phyloP scores from a whole-genome alignment of 2,113 vertebrate species.

The Dasyornis broadbenti region DNA sequence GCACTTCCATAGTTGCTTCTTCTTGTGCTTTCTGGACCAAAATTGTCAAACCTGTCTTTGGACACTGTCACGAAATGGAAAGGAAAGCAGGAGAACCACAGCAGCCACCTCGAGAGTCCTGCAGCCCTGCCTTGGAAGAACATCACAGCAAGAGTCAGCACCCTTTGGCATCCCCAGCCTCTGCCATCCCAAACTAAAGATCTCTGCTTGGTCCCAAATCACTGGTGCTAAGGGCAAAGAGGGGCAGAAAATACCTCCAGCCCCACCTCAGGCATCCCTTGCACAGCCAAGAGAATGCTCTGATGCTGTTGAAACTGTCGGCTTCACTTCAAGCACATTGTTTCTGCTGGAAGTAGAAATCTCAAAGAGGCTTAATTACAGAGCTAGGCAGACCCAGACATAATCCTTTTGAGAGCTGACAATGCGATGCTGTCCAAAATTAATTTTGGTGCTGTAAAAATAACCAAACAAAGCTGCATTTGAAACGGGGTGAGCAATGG shows the following conservation, averaged over 20 bases:
- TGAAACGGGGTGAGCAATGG: neutral
- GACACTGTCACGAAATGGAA: neutral
- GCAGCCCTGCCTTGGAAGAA: neutral
- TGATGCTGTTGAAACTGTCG: neutral
- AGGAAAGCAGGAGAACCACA: neutral
- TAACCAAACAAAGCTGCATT: neutral
- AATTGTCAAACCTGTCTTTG: neutral
- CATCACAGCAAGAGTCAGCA: neutral
- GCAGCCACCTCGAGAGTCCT: neutral
- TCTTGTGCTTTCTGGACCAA: neutral
- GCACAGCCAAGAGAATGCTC: neutral
- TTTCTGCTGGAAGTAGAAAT: constrained; percentile 15
- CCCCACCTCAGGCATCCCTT: neutral
- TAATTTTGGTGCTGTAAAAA: neutral
- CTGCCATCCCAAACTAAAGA: neutral
- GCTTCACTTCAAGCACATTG: constrained; percentile 4
- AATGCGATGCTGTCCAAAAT: neutral
- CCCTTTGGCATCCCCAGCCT: neutral
- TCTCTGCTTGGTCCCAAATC: neutral
- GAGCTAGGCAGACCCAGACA: neutral
- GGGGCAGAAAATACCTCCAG: neutral
- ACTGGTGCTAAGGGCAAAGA: neutral
- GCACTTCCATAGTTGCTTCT: neutral
- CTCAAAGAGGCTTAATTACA: constrained; percentile 38
- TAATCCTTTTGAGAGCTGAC: constrained; percentile 33